Percentiles rank a stretch among this genome's conserved stretches.
Conservation (phyloP, 1,140 invertebrate genomes). For the Achroia grisella region DNA sequence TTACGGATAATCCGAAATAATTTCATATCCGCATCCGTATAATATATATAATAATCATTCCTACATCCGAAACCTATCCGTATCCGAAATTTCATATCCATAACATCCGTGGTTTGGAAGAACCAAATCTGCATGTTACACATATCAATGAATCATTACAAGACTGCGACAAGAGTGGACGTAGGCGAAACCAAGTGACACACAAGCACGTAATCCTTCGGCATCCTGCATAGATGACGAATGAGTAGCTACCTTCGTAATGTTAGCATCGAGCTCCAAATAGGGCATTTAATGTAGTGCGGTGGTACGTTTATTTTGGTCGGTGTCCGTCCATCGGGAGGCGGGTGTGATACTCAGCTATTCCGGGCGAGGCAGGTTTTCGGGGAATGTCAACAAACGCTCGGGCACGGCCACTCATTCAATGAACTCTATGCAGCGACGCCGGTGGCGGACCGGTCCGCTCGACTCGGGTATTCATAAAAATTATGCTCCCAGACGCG, state of each 20-base stretch:
- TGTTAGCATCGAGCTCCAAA: slow-evolving; percentile 42
- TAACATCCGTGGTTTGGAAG: too few relatives aligned
- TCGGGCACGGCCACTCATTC: slow-evolving; percentile 40
- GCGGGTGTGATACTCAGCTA: slow-evolving; percentile 52
- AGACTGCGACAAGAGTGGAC: not conserved
- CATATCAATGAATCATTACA: not conserved
- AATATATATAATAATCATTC: too few relatives aligned
- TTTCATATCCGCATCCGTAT: too few relatives aligned
- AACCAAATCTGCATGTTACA: too few relatives aligned
- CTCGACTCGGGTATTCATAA: slow-evolving; percentile 52
- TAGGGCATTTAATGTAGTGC: slow-evolving; percentile 48
- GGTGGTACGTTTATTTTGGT: slow-evolving; percentile 55
- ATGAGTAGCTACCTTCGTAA: slow-evolving; percentile 12
- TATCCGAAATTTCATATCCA: too few relatives aligned
- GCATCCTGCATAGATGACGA: slow-evolving; percentile 44
- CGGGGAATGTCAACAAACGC: slow-evolving; percentile 70
- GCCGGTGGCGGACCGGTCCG: slow-evolving; percentile 61
- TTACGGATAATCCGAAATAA: too few relatives aligned
- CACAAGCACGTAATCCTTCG: slow-evolving; percentile 13
- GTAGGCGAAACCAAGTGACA: slow-evolving; percentile 8
- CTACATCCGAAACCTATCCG: too few relatives aligned
- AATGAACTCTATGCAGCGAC: slow-evolving; percentile 61
- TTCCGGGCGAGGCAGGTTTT: slow-evolving; percentile 67
- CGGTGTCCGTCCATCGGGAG: slow-evolving; percentile 58
- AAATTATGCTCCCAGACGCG: slow-evolving; percentile 52